Conservation (phyloP, 2,888 invertebrate genomes). For the Bimastos eiseni region DNA sequence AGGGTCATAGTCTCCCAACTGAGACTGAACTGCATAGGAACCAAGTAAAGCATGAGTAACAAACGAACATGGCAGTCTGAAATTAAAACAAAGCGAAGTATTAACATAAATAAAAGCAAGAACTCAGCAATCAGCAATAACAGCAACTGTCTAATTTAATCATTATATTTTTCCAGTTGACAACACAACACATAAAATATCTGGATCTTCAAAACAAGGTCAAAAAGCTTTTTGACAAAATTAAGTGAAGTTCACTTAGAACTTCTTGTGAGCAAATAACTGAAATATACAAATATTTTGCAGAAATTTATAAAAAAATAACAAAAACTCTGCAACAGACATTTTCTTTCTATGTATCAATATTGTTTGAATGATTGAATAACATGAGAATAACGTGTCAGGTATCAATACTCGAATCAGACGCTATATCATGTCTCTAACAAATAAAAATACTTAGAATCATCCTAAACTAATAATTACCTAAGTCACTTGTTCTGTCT, state of each 20-base stretch:
- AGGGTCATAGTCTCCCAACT: constrained; percentile 88
- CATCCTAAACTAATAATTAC: neutral
- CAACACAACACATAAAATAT: no score
- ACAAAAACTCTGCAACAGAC: neutral
- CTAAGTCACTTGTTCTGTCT: no score
- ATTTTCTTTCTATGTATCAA: neutral
- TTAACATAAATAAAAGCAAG: constrained; percentile 25
- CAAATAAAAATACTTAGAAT: neutral
- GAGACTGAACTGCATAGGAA: constrained; percentile 89
- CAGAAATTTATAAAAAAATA: no score
- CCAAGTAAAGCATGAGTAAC: constrained; percentile 94
- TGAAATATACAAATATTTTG: no score
- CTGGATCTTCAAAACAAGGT: no score
- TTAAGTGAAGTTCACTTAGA: no score
- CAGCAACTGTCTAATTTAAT: neutral
- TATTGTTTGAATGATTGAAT: neutral
- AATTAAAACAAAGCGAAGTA: neutral
- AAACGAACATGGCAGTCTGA: constrained; percentile 90
- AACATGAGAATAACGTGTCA: neutral
- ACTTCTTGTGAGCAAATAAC: no score
- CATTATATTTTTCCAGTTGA: neutral
- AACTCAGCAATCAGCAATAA: neutral
- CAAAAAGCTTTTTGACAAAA: no score
- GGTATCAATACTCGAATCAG: no score
- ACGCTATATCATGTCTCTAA: no score